Conservation (phyloP, 2,113 vertebrate species). For the Archocentrus centrarchus region DNA sequence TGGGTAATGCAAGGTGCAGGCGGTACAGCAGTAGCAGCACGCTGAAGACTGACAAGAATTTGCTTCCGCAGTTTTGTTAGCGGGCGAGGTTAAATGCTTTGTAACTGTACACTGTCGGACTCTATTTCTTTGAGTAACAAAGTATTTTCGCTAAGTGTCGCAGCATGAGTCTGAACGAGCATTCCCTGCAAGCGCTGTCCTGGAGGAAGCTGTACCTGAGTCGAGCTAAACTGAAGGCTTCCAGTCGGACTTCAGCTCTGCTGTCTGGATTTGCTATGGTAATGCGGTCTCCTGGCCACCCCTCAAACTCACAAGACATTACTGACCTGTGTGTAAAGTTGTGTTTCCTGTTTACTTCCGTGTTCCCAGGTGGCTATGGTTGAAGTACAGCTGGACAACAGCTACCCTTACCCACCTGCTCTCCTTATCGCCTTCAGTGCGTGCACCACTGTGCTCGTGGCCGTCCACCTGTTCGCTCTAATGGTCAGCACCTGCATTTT, state of each 20-base stretch:
- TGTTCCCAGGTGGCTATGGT: slow-evolving; percentile 94
- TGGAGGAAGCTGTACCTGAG: slow-evolving; percentile 98
- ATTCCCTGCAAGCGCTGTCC: slow-evolving; percentile 95
- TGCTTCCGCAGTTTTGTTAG: slow-evolving; percentile 51
- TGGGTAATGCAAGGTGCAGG: slow-evolving; percentile 77
- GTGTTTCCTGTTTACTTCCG: background rate
- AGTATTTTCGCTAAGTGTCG: background rate
- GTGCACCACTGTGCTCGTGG: slow-evolving; percentile 96
- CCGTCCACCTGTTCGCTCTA: slow-evolving; percentile 95
- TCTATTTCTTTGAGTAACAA: slow-evolving; percentile 6
- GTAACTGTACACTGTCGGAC: background rate
- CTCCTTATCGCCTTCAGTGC: slow-evolving; percentile 97
- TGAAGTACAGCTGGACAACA: slow-evolving; percentile 96
- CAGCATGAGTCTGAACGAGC: slow-evolving; percentile 86
- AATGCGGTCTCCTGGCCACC: background rate
- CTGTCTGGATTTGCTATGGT: slow-evolving; percentile 99
- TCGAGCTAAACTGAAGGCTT: slow-evolving; percentile 96
- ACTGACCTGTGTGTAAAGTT: slow-evolving; percentile 73
- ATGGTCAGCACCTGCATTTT: slow-evolving; percentile 99
- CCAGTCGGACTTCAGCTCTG: slow-evolving; percentile 94
- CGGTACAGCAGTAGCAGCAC: slow-evolving; percentile 11
- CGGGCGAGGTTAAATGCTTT: slow-evolving; percentile 21
- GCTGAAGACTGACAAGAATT: slow-evolving; percentile 75
- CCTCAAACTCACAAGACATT: slow-evolving; percentile 25
- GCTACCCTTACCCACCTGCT: slow-evolving; percentile 92